A percentile compares a stretch with the other conserved stretches of the same genome.
Conservation (phyloP, 1,140 invertebrate genomes). For the Drosophila bocki region DNA sequence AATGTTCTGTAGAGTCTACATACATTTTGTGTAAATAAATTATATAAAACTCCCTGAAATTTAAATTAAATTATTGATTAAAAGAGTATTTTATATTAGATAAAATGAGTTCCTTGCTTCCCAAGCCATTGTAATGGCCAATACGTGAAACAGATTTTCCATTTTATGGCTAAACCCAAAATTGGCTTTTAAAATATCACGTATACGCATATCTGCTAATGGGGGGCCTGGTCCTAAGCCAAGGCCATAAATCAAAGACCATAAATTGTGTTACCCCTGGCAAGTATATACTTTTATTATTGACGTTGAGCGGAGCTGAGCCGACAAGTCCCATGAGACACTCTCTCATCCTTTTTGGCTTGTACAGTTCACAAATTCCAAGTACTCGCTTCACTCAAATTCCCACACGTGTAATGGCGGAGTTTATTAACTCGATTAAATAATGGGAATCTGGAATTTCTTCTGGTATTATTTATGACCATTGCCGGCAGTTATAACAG, state of each 20-base stretch:
- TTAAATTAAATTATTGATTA: not conserved
- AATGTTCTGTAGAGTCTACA: too few relatives aligned
- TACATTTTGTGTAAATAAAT: not conserved
- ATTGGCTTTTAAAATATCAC: constrained; percentile 19
- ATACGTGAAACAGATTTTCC: not conserved
- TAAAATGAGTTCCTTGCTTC: not conserved
- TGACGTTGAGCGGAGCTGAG: constrained; percentile 1
- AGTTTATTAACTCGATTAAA: constrained; percentile 31
- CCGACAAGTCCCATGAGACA: constrained; percentile 3
- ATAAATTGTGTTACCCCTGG: constrained; percentile 8
- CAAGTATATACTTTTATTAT: constrained; percentile 6
- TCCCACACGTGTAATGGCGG: constrained; percentile 11
- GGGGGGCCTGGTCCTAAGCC: not conserved
- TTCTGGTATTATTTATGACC: constrained; percentile 18
- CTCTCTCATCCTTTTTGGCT: not conserved
- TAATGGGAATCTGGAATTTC: constrained; percentile 11
- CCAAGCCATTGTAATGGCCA: not conserved
- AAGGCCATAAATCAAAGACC: constrained; percentile 22
- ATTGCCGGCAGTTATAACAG: not conserved
- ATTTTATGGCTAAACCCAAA: constrained; percentile 12
- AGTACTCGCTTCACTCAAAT: not conserved
- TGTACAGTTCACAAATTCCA: constrained; percentile 1
- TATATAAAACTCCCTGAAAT: not conserved
- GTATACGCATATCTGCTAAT: constrained; percentile 2
- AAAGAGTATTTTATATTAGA: not conserved